phyloP scores from a whole-genome alignment of 2,888 invertebrate species.

The Nephrocerus scutellatus region DNA sequence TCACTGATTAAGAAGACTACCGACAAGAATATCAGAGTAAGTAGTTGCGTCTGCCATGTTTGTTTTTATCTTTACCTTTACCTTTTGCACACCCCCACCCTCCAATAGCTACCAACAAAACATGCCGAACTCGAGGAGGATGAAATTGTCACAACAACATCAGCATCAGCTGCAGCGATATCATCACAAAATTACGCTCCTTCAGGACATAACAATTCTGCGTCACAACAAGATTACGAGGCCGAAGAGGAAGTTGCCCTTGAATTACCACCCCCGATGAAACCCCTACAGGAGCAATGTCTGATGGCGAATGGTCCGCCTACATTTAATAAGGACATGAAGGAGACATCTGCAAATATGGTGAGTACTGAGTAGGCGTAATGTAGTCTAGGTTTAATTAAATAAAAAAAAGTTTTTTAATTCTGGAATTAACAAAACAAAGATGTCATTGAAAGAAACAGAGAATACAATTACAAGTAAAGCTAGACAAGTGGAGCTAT shows the following conservation, averaged over 20 bases:
- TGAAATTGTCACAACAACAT: conserved; percentile 28
- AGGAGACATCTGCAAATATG: conserved; percentile 55
- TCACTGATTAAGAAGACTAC: conserved; percentile 72
- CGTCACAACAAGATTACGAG: conserved; percentile 39
- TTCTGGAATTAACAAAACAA: too few species aligned
- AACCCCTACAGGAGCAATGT: conserved; percentile 71
- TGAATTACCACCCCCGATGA: conserved; percentile 93
- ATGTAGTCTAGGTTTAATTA: too few species aligned
- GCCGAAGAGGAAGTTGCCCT: conserved; percentile 72
- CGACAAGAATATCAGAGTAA: conserved; percentile 78
- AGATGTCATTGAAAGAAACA: too few species aligned
- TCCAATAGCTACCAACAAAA: conserved; percentile 34
- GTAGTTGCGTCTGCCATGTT: too few species aligned
- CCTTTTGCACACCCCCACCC: conserved; percentile 24
- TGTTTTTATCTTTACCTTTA: conserved; percentile 15
- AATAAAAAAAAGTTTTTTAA: too few species aligned
- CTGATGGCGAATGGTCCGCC: conserved; percentile 46
- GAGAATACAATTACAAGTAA: too few species aligned
- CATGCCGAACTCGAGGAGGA: conserved; percentile 48
- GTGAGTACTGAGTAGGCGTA: too few species aligned
- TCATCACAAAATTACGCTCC: conserved; percentile 35
- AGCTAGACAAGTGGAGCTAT: too few species aligned
- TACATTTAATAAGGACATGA: conserved; percentile 47
- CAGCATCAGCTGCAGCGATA: conserved; percentile 45
- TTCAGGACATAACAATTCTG: conserved; percentile 14